Percentiles rank a stretch among this genome's conserved stretches.
phyloP scores from a whole-genome alignment of 2,888 invertebrate species.

The Cosmia trapezina region DNA sequence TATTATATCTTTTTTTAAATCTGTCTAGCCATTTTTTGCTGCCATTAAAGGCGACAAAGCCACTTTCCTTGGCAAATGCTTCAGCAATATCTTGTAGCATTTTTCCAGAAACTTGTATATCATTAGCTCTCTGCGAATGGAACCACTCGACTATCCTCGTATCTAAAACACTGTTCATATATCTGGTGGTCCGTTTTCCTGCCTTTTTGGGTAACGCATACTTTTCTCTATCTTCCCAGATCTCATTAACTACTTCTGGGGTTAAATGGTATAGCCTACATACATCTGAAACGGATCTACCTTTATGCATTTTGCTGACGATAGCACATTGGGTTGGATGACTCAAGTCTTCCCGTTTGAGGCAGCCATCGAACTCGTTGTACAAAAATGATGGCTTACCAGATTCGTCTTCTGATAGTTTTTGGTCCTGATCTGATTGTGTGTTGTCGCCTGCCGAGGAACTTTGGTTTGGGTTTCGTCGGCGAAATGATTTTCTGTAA shows the following conservation, averaged over 20 bases:
- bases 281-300: conserved; percentile 70
- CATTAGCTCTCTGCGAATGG: conserved; percentile 64
- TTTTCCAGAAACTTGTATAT: conserved; percentile 71
- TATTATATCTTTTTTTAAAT: conserved; percentile 74
- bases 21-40: conserved; percentile 77
- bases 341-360: conserved; percentile 66
- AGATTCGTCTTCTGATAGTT: conserved; percentile 49
- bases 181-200: conserved; percentile 63
- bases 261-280: conserved; percentile 72
- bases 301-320: conserved; percentile 76
- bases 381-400: conserved; percentile 46
- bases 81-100: conserved; percentile 75
- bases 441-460: conserved; percentile 57
- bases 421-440: conserved; percentile 61
- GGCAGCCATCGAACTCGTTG: conserved; percentile 31
- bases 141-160: conserved; percentile 72
- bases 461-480: conserved; percentile 31
- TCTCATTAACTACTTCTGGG: conserved; percentile 71
- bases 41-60: conserved; percentile 74
- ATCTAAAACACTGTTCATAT: conserved; percentile 73
- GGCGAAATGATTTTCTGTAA: conserved; percentile 45
- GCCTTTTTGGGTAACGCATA: conserved; percentile 68
- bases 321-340: conserved; percentile 72
- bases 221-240: conserved; percentile 76
- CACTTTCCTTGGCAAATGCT: conserved; percentile 72